Evolutionary conservation across 2,797 vertebrate genomes (phyloP), one percentile per base, ranked within the genome.

Genomic region (Pipistrellus kuhlii): DNA sequence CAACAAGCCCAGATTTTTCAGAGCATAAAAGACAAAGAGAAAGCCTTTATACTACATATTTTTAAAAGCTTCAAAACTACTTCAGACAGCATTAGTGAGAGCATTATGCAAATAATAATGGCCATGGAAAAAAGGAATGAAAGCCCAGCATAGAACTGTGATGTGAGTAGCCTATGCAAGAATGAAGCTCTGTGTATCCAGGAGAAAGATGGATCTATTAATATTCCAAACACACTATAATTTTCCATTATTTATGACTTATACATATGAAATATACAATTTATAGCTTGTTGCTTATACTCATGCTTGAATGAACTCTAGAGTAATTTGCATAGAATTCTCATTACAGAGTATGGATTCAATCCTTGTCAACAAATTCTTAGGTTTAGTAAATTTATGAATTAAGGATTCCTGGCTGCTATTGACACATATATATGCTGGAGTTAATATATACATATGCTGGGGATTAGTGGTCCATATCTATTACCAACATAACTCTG

Each of bases 211-310:
- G 15, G 46, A 72, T 75, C 12, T 76, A 66, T 95, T 88, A 85
- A 59, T 59, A 96, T 90, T 68, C 51, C 75, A 82, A 93, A 64
- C 8, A 94, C 94, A 38, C 32, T 59, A 57, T n/a, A 87, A 55
- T 59, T 68, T 91, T 87, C 38, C 30, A 69, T 83, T 90, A 93
- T 92, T 85, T 88, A 89, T 89, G 76, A 86, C 7, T 69, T 81
- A 32, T 71, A 41, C 0, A 69, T 92, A 73, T n/a, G 75, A 82
- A 75, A 30, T 81, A 57, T 38, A 90, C 11, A 90, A 68, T 69
- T 92, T 90, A 85, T 83, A 90, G 10, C 87, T 75, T 85, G 23
- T 35, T 94, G 23, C 38, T 93, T 82, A 73, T 88, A 85, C 75
- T 57, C 90, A 53, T 93, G 30, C 17, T 90, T 90, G 32, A 93